These are phyloP conservation scores for Diorhabda carinulata DNA, from an alignment of 1,140 invertebrate species.

Conservation along the genomic window DNA sequence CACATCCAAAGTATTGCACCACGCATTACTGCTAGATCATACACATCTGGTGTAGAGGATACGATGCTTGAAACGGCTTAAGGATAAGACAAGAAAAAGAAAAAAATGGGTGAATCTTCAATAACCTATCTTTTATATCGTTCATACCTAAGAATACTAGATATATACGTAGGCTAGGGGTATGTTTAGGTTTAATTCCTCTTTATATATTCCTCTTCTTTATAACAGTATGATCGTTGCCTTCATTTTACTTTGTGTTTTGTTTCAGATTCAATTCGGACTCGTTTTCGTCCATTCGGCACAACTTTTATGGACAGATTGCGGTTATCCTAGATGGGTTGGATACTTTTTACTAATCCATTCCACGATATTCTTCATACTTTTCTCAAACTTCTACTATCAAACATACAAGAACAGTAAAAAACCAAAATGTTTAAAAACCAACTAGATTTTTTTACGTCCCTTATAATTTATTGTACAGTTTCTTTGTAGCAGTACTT, in stretches of 20 bases:
- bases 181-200: no score
- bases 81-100: no score
- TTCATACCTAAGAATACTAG: no score
- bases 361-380: constrained; percentile 83
- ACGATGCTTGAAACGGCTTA: no score
- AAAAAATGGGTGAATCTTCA: no score
- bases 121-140: no score
- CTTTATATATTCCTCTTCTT: no score
- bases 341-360: constrained; percentile 76
- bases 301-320: constrained; percentile 69
- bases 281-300: constrained; percentile 72
- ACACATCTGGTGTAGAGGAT: no score
- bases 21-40: no score
- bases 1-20: no score
- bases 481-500: not conserved
- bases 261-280: constrained; percentile 68
- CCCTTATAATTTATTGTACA: not conserved
- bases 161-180: no score
- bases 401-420: constrained; percentile 62
- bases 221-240: no score
- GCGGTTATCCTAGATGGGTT: constrained; percentile 72
- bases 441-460: not conserved
- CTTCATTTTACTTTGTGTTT: not conserved
- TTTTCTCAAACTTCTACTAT: constrained; percentile 89
- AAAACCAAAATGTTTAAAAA: constrained; percentile 6